Base-by-base conservation (phyloP, 2,797 vertebrate species). In the Molothrus aeneus region DNA sequence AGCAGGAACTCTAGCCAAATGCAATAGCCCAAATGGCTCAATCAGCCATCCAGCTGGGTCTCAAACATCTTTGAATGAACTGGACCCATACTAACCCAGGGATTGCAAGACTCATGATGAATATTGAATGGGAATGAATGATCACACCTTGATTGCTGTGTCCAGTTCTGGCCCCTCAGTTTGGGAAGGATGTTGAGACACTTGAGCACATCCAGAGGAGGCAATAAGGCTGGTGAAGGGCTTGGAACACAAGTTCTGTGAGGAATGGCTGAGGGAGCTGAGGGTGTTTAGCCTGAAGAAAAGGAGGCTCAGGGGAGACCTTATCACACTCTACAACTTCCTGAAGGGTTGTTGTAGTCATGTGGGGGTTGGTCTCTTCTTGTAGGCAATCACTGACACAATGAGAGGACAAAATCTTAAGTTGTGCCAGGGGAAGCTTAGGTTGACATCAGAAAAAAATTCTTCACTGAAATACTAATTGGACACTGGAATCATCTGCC, bases 131-230 rank as follows among this genome's bases (percentile, higher is more conserved):
- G 28, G 26, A 75, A 84, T 20, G 17, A 26, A 26, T 0, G 4
- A 57, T 34, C 0, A 0, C 25, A 34, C 6, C 16, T 29, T 3
- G 15, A 42, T 8, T 42, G 2, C 78, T 40, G 18, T 59, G 78
- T n/a, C 29, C 53, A 40, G 15, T 24, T 68, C 43, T 40, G 24
- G 5, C 0, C 5, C n/a, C 29, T 32, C 24, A 68, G 3, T 48
- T 40, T n/a, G 7, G 18, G 28, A 47, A 80, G 24, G 29, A 57
- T 0, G 0, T 18, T 68, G 63, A 68, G 29, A 17, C 7, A 6
- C 34, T 48, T 0, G 0, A 22, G 8, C 3, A 10, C 1, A 1
- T 29, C 53, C 43, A 68, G 64, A 59, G 64, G 4, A 48, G 22
- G 5, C 18, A 57, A 14, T 2, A 0, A 68, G 18, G 43, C 34